Conservation (phyloP, 2,888 invertebrate genomes). For the Chalcosyrphus nemorum region DNA sequence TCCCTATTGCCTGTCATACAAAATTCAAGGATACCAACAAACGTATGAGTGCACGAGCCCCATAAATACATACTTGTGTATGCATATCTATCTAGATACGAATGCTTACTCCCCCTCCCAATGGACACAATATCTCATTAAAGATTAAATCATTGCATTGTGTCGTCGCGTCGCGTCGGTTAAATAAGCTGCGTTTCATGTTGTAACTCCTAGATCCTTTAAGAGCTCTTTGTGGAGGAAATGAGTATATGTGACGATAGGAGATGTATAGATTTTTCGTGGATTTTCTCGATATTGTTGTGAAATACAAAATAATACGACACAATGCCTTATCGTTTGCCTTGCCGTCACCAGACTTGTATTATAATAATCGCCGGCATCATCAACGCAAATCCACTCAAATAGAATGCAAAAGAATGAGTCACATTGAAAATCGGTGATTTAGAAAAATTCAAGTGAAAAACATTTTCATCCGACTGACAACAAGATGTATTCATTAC, state of each 20-base stretch:
- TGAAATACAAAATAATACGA: slow-evolving; percentile 4
- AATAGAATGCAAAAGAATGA: neutral
- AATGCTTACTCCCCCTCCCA: neutral
- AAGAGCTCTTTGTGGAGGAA: neutral
- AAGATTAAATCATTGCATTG: slow-evolving; percentile 55
- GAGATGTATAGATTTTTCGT: slow-evolving; percentile 1
- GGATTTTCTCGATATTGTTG: neutral
- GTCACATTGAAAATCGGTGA: slow-evolving; percentile 26
- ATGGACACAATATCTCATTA: slow-evolving; percentile 55
- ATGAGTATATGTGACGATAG: neutral
- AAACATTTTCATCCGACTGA: slow-evolving; percentile 19
- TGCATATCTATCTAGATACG: neutral
- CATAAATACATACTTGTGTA: neutral
- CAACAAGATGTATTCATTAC: slow-evolving; percentile 9
- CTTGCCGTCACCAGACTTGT: slow-evolving; percentile 4
- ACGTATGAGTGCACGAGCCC: neutral
- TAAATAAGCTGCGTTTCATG: neutral
- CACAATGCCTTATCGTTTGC: neutral
- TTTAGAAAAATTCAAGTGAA: slow-evolving; percentile 16
- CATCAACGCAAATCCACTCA: neutral
- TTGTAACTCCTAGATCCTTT: neutral
- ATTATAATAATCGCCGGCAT: slow-evolving; percentile 15
- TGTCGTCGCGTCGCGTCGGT: slow-evolving; percentile 9
- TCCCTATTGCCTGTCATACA: neutral
- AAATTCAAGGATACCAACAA: slow-evolving; percentile 16